Conservation (phyloP, 37 sponge, comb jelly and placozoan species). For the Cladorhizidae sp. region DNA sequence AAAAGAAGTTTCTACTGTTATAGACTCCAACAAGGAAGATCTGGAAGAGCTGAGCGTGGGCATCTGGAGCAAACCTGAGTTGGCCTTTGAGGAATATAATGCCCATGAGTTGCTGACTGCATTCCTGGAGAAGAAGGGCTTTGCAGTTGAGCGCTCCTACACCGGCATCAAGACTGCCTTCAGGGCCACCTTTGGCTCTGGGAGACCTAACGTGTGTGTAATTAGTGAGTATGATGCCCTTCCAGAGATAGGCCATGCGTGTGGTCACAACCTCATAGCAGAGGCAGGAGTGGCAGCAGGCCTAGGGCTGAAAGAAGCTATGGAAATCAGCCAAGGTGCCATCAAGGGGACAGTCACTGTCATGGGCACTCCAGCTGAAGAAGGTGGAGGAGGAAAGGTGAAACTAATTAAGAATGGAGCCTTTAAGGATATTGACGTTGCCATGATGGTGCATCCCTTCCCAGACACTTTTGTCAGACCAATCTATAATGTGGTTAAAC, state of each 20-base stretch:
- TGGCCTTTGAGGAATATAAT: conserved; percentile 69
- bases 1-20: background rate
- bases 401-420: conserved; percentile 71
- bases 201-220: conserved; percentile 71
- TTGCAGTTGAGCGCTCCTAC: conserved; percentile 71
- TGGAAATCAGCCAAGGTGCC: conserved; percentile 34
- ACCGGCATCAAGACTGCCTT: conserved; percentile 87
- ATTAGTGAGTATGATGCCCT: conserved; percentile 94
- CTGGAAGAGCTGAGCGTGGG: conserved; percentile 49
- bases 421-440: conserved; percentile 81
- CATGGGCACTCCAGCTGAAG: conserved; percentile 93
- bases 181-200: conserved; percentile 74
- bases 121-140: conserved; percentile 76
- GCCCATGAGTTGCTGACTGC: conserved; percentile 70
- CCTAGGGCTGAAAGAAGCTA: conserved; percentile 81
- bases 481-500: conserved; percentile 8
- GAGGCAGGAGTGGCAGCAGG: conserved; percentile 94
- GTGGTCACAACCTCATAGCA: conserved; percentile 97
- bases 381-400: conserved; percentile 83
- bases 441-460: conserved; percentile 92
- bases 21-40: background rate
- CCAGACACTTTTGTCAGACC: conserved; percentile 9
- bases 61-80: conserved; percentile 79
- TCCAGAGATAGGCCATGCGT: conserved; percentile 95
- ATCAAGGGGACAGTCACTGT: conserved; percentile 67